These are phyloP conservation scores for Drosophila recens DNA, from an alignment of 2,888 invertebrate genomes.

Conservation along the genomic window DNA sequence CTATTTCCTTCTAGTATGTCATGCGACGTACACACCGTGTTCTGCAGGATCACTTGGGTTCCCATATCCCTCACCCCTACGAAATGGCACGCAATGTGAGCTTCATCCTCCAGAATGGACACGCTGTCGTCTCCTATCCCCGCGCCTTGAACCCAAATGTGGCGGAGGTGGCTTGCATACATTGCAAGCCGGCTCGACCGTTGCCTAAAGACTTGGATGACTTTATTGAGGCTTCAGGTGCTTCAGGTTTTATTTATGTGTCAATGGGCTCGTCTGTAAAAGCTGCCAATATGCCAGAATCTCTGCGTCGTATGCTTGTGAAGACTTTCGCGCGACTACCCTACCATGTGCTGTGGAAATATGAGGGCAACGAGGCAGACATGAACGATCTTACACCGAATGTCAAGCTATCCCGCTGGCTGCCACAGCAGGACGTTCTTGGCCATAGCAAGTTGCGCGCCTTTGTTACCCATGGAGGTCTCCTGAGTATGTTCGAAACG, in stretches of 20 bases:
- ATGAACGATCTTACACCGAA: slow-evolving; percentile 91
- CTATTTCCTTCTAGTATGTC: slow-evolving; percentile 72
- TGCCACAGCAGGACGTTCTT: slow-evolving; percentile 85
- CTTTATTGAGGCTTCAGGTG: slow-evolving; percentile 88
- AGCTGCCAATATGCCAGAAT: slow-evolving; percentile 92
- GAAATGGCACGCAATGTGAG: slow-evolving; percentile 91
- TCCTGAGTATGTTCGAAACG: slow-evolving; percentile 93
- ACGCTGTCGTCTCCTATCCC: slow-evolving; percentile 91
- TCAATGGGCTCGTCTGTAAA: slow-evolving; percentile 95
- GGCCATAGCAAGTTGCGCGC: slow-evolving; percentile 92
- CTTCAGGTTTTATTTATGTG: slow-evolving; percentile 91
- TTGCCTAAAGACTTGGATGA: slow-evolving; percentile 90
- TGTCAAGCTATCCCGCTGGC: slow-evolving; percentile 88
- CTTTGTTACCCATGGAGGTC: slow-evolving; percentile 93
- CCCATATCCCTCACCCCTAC: slow-evolving; percentile 88
- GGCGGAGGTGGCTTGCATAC: slow-evolving; percentile 93
- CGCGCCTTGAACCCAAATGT: slow-evolving; percentile 92
- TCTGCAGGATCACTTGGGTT: slow-evolving; percentile 88
- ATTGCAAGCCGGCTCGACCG: slow-evolving; percentile 90
- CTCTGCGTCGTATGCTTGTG: slow-evolving; percentile 89
- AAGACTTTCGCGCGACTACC: slow-evolving; percentile 91
- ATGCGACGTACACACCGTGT: slow-evolving; percentile 86
- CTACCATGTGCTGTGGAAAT: slow-evolving; percentile 94
- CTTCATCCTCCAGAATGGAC: slow-evolving; percentile 93
- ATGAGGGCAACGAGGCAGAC: slow-evolving; percentile 89